Percentiles rank a stretch among this genome's conserved stretches.
Conservation (phyloP, 2,797 vertebrate genomes). For the Onychomys leucogaster region DNA sequence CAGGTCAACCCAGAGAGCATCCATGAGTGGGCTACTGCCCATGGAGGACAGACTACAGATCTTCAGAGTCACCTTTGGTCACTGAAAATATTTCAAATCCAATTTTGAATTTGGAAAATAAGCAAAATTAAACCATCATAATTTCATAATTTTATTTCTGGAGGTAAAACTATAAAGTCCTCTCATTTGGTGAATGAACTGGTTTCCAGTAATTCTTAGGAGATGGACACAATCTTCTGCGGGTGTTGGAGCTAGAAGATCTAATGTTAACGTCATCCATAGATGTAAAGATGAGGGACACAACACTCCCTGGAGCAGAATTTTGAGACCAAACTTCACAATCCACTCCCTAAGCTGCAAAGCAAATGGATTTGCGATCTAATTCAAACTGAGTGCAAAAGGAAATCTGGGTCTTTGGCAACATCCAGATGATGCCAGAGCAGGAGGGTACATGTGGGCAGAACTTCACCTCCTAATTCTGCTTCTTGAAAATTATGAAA, state of each 20-base stretch:
- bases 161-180: conserved; percentile 1
- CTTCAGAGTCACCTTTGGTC: not conserved
- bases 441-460: not conserved
- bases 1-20: not conserved
- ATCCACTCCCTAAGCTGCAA: not conserved
- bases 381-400: conserved; percentile 4
- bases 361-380: not conserved
- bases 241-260: not conserved
- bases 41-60: not conserved
- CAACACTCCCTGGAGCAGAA: not conserved
- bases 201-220: not conserved
- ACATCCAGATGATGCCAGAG: not conserved
- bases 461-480: not conserved
- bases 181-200: not conserved
- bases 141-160: conserved; percentile 24
- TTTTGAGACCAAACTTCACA: not conserved
- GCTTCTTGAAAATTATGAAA: not conserved
- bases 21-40: fast-evolving
- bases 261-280: not conserved
- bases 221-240: not conserved
- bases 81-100: conserved; percentile 23
- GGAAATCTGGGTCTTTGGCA: not conserved
- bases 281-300: not conserved
- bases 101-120: conserved; percentile 19
- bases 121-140: not conserved